Percentiles rank a stretch among this genome's conserved stretches.
Evolutionary conservation across 2,113 vertebrate species (phyloP).

Genomic region (Dendropsophus ebraccatus): DNA sequence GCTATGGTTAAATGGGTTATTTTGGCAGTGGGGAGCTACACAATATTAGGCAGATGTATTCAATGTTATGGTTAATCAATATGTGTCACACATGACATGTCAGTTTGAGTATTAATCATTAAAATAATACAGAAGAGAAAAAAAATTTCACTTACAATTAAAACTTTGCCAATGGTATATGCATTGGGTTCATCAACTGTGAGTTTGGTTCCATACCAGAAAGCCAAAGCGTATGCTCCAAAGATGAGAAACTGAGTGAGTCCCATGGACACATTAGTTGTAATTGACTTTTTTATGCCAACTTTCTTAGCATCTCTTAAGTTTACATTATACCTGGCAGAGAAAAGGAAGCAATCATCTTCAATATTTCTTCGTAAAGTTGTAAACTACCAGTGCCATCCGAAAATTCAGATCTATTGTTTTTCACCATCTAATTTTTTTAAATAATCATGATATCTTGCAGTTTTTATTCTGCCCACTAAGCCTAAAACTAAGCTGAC

Average conservation of each 20-base stretch:
- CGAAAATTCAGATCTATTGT: too few species aligned
- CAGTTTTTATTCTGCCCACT: too few species aligned
- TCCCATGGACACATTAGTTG: constrained; percentile 75
- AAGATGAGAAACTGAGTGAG: constrained; percentile 77
- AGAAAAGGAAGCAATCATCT: not conserved
- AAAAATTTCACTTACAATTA: constrained; percentile 76
- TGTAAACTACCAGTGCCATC: too few species aligned
- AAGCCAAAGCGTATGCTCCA: constrained; percentile 79
- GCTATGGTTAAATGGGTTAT: too few species aligned
- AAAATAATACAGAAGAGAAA: not conserved
- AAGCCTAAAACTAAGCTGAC: too few species aligned
- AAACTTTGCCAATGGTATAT: constrained; percentile 77
- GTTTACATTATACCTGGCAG: constrained; percentile 74
- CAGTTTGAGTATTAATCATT: not conserved
- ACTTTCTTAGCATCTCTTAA: constrained; percentile 75
- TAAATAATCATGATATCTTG: too few species aligned
- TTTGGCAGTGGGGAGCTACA: too few species aligned
- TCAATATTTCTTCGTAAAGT: not conserved
- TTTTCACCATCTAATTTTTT: too few species aligned
- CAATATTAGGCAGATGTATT: too few species aligned
- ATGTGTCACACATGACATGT: too few species aligned
- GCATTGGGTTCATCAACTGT: constrained; percentile 70
- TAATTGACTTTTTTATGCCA: constrained; percentile 80
- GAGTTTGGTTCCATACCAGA: constrained; percentile 86
- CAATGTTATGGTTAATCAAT: too few species aligned